Base-by-base conservation (phyloP, 2,888 invertebrate species). In the Cloeon dipterum region DNA sequence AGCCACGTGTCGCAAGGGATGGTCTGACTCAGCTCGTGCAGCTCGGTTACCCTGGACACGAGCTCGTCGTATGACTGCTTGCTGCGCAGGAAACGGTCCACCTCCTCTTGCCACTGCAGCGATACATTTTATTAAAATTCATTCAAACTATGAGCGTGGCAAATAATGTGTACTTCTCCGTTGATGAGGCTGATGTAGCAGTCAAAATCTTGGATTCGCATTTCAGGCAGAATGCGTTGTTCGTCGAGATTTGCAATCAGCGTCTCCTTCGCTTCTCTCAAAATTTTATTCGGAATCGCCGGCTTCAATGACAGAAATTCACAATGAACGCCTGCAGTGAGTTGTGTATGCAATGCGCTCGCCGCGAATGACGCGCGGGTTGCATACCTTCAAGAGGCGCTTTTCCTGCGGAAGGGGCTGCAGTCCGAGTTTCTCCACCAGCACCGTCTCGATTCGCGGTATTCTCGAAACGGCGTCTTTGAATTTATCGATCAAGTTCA, bases 371-470 rank as follows among this genome's bases (percentile, higher is more conserved):
- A n/a, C n/a, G n/a, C n/a, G n/a, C n/a, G n/a, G n/a, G n/a, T 19
- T 37, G 2, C 5, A 16, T 4, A 46, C 46, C 47, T 47, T 46
- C 19, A 51, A 37, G 11, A 44, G 37, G 5, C 42, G 41, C 4
- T 42, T 33, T 5, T 33, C 39, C n/a, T 33, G 20, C 32, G 29
- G 10, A 14, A 29, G 29, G 7, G 29, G 29, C n/a, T 36, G 23
- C 13, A 21, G 17, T 18, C 23, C 25, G n/a, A 21, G 11, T 26
- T 13, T 26, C 11, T 34, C 33, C 7, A 19, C 17, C 14, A 82
- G 57, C 47, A 76, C 66, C 2, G 72, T 75, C 56, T 93, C 89
- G 29, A 91, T 62, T 38, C 83, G 63, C 2, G 85, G 81, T 36
- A 82, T 62, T 23, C 65, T 64, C 42, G 66, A 61, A 20, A 83